These are phyloP conservation scores for Ptychadena robeensis DNA, from an alignment of 2,797 vertebrate genomes.

Conservation along the genomic window DNA sequence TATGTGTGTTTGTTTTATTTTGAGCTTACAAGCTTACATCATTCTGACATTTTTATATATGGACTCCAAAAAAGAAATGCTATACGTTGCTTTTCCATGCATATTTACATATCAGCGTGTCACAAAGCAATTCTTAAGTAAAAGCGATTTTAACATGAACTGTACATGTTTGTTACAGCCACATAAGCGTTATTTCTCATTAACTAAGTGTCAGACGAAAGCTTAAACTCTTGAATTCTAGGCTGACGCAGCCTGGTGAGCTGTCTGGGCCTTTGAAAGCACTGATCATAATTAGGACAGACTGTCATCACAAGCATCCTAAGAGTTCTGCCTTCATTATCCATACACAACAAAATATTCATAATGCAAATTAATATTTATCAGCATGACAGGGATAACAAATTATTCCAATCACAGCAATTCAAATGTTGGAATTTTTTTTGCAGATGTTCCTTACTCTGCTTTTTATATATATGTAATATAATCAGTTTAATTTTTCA, in stretches of 20 bases:
- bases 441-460: conserved; percentile 47
- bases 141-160: neutral
- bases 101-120: neutral
- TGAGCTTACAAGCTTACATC: too few species aligned
- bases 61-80: too few species aligned
- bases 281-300: conserved; percentile 56
- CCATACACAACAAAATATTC: conserved; percentile 53
- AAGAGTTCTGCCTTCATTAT: conserved; percentile 52
- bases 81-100: neutral
- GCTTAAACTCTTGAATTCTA: conserved; percentile 34
- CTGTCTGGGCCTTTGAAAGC: conserved; percentile 39
- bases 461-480: conserved; percentile 38
- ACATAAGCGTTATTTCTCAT: conserved; percentile 17
- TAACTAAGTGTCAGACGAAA: conserved; percentile 46
- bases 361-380: conserved; percentile 60
- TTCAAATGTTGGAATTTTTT: conserved; percentile 46
- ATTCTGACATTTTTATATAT: too few species aligned
- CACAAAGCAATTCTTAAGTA: neutral
- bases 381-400: conserved; percentile 55
- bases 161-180: conserved; percentile 26
- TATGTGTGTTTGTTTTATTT: too few species aligned
- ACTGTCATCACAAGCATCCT: conserved; percentile 34
- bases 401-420: conserved; percentile 53
- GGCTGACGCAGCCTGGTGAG: conserved; percentile 6
- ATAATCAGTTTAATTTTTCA: conserved; percentile 49